These are phyloP conservation scores for Tryphoninae sp. DNA, from an alignment of 2,888 invertebrate species.

Conservation along the genomic window DNA sequence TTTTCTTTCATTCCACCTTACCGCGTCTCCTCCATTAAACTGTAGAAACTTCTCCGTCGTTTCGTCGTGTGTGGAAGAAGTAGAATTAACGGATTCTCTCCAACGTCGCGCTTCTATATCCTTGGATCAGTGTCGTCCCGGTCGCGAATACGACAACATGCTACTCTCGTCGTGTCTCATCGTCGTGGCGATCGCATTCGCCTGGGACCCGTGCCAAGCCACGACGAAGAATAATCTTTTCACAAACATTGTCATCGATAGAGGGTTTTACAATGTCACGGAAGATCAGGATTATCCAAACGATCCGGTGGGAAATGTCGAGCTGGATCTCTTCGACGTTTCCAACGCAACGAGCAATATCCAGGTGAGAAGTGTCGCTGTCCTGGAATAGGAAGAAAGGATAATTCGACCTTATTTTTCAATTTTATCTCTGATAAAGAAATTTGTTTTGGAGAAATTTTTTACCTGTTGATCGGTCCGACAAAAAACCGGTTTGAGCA, in stretches of 20 bases:
- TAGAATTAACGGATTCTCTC: conserved; percentile 22
- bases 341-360: background rate
- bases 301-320: background rate
- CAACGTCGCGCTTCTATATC: conserved; percentile 13
- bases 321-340: background rate
- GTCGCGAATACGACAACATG: conserved; percentile 65
- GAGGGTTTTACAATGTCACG: background rate
- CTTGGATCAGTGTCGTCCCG: conserved; percentile 62
- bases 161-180: conserved; percentile 4
- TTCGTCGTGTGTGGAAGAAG: background rate
- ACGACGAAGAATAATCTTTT: background rate
- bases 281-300: background rate
- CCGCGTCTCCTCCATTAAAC: conserved; percentile 12
- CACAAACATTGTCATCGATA: background rate
- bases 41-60: background rate
- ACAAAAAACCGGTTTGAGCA: too few relatives aligned
- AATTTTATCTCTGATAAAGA: too few relatives aligned
- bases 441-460: too few relatives aligned
- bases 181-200: conserved; percentile 1
- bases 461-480: too few relatives aligned
- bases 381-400: too few relatives aligned
- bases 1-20: background rate
- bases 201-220: background rate
- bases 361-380: background rate
- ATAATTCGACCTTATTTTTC: too few relatives aligned